phyloP scores from a whole-genome alignment of 2,888 invertebrate genomes.

The Hymenopus coronatus region DNA sequence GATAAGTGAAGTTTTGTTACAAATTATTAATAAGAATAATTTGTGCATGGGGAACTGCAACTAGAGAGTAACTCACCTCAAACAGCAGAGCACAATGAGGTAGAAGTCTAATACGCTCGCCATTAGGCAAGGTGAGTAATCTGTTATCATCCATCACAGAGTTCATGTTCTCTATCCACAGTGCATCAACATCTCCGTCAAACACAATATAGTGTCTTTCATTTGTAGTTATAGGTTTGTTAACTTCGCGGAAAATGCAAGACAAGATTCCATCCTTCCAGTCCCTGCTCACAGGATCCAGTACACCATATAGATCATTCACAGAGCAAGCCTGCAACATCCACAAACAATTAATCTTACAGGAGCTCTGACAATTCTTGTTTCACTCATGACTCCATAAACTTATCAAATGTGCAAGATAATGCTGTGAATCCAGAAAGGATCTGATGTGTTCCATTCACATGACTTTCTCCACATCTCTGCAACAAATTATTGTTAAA shows the following conservation, averaged over 20 bases:
- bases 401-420: no score
- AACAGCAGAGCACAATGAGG: slow-evolving; percentile 80
- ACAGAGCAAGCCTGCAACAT: slow-evolving; percentile 74
- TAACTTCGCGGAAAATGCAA: slow-evolving; percentile 87
- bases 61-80: slow-evolving; percentile 55
- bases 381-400: no score
- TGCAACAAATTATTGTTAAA: no score
- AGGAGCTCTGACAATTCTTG: no score
- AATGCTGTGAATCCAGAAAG: no score
- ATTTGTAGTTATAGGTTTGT: slow-evolving; percentile 68
- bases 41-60: no score
- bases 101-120: slow-evolving; percentile 80
- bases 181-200: slow-evolving; percentile 91
- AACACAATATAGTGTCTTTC: slow-evolving; percentile 83
- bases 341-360: slow-evolving; percentile 28
- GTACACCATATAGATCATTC: slow-evolving; percentile 82
- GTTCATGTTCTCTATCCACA: slow-evolving; percentile 97
- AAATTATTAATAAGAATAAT: no score
- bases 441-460: no score
- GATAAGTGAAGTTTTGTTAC: no score
- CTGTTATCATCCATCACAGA: slow-evolving; percentile 96
- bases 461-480: no score
- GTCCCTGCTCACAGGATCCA: slow-evolving; percentile 82
- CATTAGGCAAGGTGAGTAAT: slow-evolving; percentile 84
- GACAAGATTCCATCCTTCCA: slow-evolving; percentile 93